A percentile compares a stretch with the other conserved stretches of the same genome.
Conservation (phyloP, 1,140 invertebrate genomes). For the Bombus difficillimus region DNA sequence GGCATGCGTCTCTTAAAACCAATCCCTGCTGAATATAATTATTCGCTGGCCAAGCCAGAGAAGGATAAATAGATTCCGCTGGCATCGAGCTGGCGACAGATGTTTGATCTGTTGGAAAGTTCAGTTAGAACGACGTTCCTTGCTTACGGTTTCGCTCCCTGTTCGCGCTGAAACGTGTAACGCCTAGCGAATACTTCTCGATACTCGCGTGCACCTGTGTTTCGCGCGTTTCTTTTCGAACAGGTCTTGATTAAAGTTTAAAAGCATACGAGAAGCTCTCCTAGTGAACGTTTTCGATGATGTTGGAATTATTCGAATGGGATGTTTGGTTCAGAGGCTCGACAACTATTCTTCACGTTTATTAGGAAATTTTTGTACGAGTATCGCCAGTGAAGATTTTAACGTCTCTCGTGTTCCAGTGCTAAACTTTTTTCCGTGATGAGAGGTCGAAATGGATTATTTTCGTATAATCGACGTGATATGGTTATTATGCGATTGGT, state of each 20-base stretch:
- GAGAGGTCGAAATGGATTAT: too few relatives aligned
- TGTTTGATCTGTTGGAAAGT: conserved; percentile 64
- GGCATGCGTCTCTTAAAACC: conserved; percentile 59
- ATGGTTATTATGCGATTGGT: neutral
- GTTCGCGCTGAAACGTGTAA: conserved; percentile 12
- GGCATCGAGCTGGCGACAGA: conserved; percentile 50
- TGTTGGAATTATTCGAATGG: neutral
- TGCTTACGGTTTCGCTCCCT: neutral
- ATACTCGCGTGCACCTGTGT: too few relatives aligned
- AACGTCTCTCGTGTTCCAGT: too few relatives aligned
- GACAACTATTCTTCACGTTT: too few relatives aligned
- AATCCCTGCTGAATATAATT: conserved; percentile 73
- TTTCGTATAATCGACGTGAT: neutral
- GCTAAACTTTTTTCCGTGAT: too few relatives aligned
- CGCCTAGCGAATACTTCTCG: neutral
- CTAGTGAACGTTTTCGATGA: neutral
- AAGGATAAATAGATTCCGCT: conserved; percentile 55
- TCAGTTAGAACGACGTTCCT: conserved; percentile 26
- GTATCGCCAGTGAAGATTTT: too few relatives aligned
- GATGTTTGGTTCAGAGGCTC: too few relatives aligned
- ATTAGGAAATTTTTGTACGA: too few relatives aligned
- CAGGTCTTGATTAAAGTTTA: neutral
- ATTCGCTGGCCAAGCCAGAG: conserved; percentile 39
- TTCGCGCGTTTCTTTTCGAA: neutral
- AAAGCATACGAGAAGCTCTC: neutral